phyloP scores from a whole-genome alignment of 2,113 vertebrate species.

The Boleophthalmus pectinirostris region DNA sequence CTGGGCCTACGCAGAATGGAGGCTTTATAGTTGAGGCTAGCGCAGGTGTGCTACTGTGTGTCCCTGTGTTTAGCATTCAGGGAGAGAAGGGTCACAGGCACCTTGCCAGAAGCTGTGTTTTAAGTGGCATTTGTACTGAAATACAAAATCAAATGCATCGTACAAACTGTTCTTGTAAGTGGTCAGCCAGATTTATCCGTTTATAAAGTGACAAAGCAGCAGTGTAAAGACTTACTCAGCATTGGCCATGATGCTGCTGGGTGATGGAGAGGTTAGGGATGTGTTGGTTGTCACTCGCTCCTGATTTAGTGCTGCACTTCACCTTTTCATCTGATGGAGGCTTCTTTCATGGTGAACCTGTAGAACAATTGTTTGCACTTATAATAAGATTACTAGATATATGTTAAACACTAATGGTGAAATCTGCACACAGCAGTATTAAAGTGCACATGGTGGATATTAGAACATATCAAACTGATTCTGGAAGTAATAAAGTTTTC shows the following conservation, averaged over 20 bases:
- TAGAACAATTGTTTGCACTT: neutral
- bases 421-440: too few species aligned
- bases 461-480: neutral
- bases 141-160: slow-evolving; percentile 4
- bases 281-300: slow-evolving; percentile 26
- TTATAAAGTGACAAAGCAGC: neutral
- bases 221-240: slow-evolving; percentile 61
- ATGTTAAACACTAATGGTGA: neutral
- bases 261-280: slow-evolving; percentile 33
- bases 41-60: slow-evolving; percentile 48
- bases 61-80: slow-evolving; percentile 50
- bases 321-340: slow-evolving; percentile 45
- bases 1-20: slow-evolving; percentile 24
- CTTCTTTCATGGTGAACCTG: slow-evolving; percentile 62
- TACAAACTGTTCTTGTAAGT: neutral
- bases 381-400: neutral
- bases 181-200: neutral
- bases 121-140: slow-evolving; percentile 48
- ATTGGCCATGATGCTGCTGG: slow-evolving; percentile 68
- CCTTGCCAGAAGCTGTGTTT: slow-evolving; percentile 45
- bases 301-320: slow-evolving; percentile 60
- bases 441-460: neutral
- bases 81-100: slow-evolving; percentile 39
- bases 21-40: slow-evolving; percentile 30
- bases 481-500: neutral